Conservation (phyloP, 2,113 vertebrate species). For the Albula goreensis region DNA sequence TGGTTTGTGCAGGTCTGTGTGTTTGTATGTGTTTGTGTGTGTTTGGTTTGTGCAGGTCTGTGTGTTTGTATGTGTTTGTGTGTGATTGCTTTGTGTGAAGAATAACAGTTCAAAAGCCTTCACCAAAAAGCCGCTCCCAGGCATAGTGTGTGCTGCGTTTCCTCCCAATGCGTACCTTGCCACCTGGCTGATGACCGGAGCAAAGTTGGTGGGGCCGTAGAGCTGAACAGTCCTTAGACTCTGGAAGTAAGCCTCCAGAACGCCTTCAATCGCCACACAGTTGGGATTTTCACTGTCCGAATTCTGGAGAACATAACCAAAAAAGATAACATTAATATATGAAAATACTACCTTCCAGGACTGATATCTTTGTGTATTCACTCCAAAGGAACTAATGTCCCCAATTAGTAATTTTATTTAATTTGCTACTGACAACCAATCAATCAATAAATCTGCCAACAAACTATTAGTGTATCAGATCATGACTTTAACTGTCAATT, state of each 20-base stretch:
- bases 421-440: neutral
- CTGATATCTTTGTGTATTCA: too few relatives aligned
- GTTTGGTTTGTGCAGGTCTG: too few relatives aligned
- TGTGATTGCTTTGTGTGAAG: too few relatives aligned
- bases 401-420: too few relatives aligned
- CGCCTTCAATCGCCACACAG: slow-evolving; percentile 81
- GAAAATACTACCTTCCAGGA: neutral
- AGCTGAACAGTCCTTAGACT: slow-evolving; percentile 89
- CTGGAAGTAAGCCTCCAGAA: slow-evolving; percentile 89
- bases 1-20: too few relatives aligned
- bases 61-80: too few relatives aligned
- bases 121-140: neutral
- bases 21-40: too few relatives aligned
- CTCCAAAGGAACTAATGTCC: too few relatives aligned
- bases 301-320: slow-evolving; percentile 55
- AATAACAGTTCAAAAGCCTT: too few relatives aligned
- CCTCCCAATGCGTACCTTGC: slow-evolving; percentile 75
- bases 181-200: slow-evolving; percentile 90
- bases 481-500: too few relatives aligned
- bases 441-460: neutral
- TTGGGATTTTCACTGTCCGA: slow-evolving; percentile 80
- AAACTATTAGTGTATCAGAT: too few relatives aligned
- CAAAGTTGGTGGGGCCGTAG: slow-evolving; percentile 91
- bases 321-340: neutral
- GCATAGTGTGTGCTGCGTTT: too few relatives aligned